Percentiles rank a stretch among this genome's conserved stretches.
These are phyloP conservation scores for Phyllostomus discolor DNA, from an alignment of 2,113 vertebrate species.

Conservation along the genomic window DNA sequence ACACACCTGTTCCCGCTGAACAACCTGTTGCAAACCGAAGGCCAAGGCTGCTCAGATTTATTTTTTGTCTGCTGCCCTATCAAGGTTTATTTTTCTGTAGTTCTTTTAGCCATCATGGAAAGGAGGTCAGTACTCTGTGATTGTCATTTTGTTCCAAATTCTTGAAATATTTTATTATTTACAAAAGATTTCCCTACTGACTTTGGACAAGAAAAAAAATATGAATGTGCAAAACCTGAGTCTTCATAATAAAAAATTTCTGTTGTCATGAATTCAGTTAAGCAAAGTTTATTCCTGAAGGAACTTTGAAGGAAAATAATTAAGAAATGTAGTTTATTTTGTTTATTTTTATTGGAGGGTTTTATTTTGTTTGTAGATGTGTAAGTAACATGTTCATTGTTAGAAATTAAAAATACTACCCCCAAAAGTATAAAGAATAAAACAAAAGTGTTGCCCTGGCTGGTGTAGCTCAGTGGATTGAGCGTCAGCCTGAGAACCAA, in stretches of 20 bases:
- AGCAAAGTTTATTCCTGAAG: constrained; percentile 1
- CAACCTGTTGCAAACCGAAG: background rate
- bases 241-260: constrained; percentile 4
- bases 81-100: background rate
- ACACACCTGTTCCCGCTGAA: background rate
- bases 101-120: constrained; percentile 42
- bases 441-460: background rate
- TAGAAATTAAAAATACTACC: background rate
- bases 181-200: constrained; percentile 60
- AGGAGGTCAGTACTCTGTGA: constrained; percentile 63
- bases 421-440: background rate
- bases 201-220: constrained; percentile 32
- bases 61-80: background rate
- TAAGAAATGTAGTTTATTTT: background rate
- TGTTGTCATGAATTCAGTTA: background rate
- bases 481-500: too few relatives aligned
- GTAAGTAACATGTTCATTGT: background rate
- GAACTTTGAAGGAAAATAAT: background rate
- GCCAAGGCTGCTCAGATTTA: background rate
- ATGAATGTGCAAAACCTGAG: constrained; percentile 20
- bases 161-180: constrained; percentile 70
- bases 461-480: too few relatives aligned
- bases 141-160: constrained; percentile 65
- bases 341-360: background rate
- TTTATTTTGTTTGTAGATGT: background rate